Conservation (phyloP, 1,140 invertebrate genomes). For the Lepidurus couesii region DNA sequence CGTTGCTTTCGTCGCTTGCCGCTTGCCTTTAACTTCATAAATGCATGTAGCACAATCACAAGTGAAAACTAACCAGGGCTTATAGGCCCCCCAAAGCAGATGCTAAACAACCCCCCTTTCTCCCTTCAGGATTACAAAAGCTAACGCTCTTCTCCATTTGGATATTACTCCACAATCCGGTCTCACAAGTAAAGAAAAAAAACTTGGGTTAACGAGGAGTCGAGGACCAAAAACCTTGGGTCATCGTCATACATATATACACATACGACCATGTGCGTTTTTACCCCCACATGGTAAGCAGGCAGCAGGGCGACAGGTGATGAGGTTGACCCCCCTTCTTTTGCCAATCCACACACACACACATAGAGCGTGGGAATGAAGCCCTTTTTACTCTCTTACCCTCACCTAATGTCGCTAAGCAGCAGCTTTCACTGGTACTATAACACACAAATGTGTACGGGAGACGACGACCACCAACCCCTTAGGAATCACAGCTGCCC, state of each 20-base stretch:
- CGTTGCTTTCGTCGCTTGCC: too few relatives aligned
- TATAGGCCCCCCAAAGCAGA: not conserved
- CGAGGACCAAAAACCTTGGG: too few relatives aligned
- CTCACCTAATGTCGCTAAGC: constrained; percentile 11
- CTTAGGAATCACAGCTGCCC: constrained; percentile 7
- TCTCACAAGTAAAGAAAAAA: too few relatives aligned
- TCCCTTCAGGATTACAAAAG: not conserved
- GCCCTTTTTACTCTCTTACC: not conserved
- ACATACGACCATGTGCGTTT: constrained; percentile 14
- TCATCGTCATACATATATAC: not conserved
- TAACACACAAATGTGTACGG: too few relatives aligned
- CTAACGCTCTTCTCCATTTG: too few relatives aligned
- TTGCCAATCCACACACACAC: not conserved
- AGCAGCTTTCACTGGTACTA: not conserved
- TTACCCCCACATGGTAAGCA: not conserved
- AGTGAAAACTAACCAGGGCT: not conserved
- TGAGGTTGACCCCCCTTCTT: constrained; percentile 1
- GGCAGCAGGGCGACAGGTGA: not conserved
- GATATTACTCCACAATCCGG: too few relatives aligned
- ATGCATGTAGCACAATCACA: not conserved
- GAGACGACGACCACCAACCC: not conserved
- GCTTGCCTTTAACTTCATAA: too few relatives aligned
- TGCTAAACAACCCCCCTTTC: constrained; percentile 2
- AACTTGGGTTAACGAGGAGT: too few relatives aligned
- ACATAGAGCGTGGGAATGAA: constrained; percentile 15